phyloP scores from a whole-genome alignment of 2,888 invertebrate genomes.

The Drosophila birchii region DNA sequence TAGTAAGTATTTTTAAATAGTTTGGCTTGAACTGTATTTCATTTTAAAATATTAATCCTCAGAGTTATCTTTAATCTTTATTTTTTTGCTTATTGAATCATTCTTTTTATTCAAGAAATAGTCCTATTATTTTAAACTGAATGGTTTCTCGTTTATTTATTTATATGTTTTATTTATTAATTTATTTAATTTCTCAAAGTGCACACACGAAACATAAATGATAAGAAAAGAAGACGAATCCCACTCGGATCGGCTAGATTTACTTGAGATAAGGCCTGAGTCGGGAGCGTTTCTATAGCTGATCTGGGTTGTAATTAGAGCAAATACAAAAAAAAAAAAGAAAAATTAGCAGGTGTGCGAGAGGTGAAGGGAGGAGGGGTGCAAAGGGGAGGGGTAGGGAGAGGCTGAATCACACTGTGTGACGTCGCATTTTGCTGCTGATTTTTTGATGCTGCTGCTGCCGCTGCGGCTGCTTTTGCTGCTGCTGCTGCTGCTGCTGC shows the following conservation, averaged over 20 bases:
- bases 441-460: neutral
- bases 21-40: too few relatives aligned
- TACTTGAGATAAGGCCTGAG: slow-evolving; percentile 22
- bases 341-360: slow-evolving; percentile 67
- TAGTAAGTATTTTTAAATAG: too few relatives aligned
- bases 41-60: neutral
- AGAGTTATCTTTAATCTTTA: neutral
- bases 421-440: slow-evolving; percentile 37
- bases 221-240: slow-evolving; percentile 23
- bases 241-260: slow-evolving; percentile 19
- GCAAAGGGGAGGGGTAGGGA: slow-evolving; percentile 22
- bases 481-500: slow-evolving; percentile 11
- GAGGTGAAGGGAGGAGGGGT: slow-evolving; percentile 23
- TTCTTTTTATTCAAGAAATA: too few relatives aligned
- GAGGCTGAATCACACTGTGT: slow-evolving; percentile 36
- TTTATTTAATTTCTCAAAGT: slow-evolving; percentile 11
- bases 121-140: too few relatives aligned
- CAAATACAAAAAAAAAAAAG: slow-evolving; percentile 35
- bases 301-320: slow-evolving; percentile 60
- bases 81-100: too few relatives aligned
- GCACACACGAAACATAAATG: slow-evolving; percentile 26
- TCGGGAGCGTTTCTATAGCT: slow-evolving; percentile 36
- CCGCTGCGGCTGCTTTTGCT: slow-evolving; percentile 10
- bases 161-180: neutral
- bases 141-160: neutral